Evolutionary conservation across 2,113 vertebrate genomes (phyloP), one percentile per base, ranked within the genome.

Genomic region (Anoplopoma fimbria): DNA sequence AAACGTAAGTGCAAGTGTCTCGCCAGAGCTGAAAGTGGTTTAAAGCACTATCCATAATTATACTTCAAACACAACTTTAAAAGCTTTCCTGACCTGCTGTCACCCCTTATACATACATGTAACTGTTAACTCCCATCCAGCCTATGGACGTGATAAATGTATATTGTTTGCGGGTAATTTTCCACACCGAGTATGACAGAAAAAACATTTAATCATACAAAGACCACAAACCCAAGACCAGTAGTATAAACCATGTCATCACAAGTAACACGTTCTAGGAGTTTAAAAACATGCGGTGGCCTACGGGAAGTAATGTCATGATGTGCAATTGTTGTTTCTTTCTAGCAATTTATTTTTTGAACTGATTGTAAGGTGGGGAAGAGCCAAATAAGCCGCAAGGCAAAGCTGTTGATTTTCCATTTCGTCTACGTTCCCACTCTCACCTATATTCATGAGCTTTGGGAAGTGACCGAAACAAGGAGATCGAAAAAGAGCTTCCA

Each of bases 51-150:
- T 69, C 49, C 40, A 6, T 4, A 49, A 33, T 34, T 62, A n/a
- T 10, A 73, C 14, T 23, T 70, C 17, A 31, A 38, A 75, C 19
- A 53, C 36, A 62, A 63, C 36, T 76, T 51, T 62, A 79, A 81
- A 88, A 81, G 71, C 71, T 86, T 81, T 61, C 27, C 31, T n/a
- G 57, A 80, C 69, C 75, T 58, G 1, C 19, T 72, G 61, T 61
- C 51, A 36, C 31, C 42, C 4, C 29, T 21, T n/a, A 4, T 15
- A 58, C n/a, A 55, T 25, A 25, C 55, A 58, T 10, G 7, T 12
- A 61, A 23, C 14, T 47, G n/a, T 19, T 61, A 13, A 64, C 62
- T 55, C 21, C 42, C 64, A 23, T 64, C 6, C 17, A 49, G 34
- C 23, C 31, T 67, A 6, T 7, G 0, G 25, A 10, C n/a, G 5